Conservation (phyloP, 2,113 vertebrate genomes). For the Panthera tigris region DNA sequence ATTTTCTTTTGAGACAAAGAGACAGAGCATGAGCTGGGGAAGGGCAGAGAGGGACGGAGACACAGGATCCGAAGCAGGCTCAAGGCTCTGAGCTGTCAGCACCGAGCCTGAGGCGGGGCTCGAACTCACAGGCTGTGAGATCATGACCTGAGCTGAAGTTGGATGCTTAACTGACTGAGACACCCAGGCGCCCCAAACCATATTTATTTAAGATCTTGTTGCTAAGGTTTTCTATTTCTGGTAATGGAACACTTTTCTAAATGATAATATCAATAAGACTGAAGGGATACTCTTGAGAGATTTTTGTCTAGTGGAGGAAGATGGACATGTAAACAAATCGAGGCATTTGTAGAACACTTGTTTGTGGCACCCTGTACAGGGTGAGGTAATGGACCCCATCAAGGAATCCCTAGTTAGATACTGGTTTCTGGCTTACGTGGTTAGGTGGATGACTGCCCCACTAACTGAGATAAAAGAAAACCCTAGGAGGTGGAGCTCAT, state of each 20-base stretch:
- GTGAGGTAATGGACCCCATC: neutral
- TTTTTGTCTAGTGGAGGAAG: neutral
- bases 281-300: neutral
- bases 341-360: neutral
- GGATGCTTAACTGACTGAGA: too few relatives aligned
- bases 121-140: too few relatives aligned
- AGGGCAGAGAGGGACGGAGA: too few relatives aligned
- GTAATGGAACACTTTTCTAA: neutral
- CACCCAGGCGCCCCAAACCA: too few relatives aligned
- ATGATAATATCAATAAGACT: neutral
- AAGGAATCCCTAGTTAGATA: neutral
- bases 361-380: neutral
- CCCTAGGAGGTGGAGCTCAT: neutral
- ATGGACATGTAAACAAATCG: neutral
- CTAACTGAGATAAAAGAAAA: neutral
- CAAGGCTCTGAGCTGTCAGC: too few relatives aligned
- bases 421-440: neutral
- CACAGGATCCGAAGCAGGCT: too few relatives aligned
- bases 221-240: neutral
- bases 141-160: too few relatives aligned
- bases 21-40: too few relatives aligned
- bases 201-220: neutral
- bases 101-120: too few relatives aligned
- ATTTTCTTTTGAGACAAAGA: too few relatives aligned
- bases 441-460: neutral